Conservation (phyloP, 1,140 invertebrate species). For the Drosophila oshimai region DNA sequence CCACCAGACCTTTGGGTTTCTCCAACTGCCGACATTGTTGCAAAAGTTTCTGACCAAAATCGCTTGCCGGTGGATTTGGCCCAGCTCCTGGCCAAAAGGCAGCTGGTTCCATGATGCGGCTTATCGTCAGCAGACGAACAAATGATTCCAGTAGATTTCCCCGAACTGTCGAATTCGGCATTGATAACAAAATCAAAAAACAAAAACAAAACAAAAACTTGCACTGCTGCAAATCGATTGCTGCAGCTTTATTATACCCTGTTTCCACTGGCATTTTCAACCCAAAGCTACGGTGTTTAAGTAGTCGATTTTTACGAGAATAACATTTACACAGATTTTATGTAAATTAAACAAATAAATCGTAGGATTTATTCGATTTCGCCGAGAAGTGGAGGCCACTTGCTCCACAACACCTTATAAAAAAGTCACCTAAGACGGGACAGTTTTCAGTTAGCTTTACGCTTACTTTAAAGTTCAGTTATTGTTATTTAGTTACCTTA, state of each 20-base stretch:
- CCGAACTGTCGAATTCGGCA: neutral
- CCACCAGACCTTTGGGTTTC: conserved; percentile 13
- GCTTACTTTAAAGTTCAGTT: too few relatives aligned
- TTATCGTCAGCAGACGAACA: neutral
- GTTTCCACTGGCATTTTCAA: neutral
- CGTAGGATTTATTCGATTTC: too few relatives aligned
- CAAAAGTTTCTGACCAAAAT: conserved; percentile 12
- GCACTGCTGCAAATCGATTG: neutral
- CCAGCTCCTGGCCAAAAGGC: neutral
- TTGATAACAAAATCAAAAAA: neutral
- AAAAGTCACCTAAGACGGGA: too few relatives aligned
- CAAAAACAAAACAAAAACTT: neutral
- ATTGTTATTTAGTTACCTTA: too few relatives aligned
- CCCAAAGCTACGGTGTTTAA: too few relatives aligned
- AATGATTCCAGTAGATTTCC: neutral
- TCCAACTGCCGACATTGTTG: neutral
- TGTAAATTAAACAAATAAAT: too few relatives aligned
- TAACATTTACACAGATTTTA: too few relatives aligned
- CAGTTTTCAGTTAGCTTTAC: too few relatives aligned
- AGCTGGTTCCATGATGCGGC: neutral
- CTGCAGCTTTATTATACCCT: neutral
- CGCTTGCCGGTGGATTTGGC: neutral
- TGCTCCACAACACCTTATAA: too few relatives aligned
- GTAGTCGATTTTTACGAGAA: too few relatives aligned
- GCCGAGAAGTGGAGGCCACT: too few relatives aligned